These are phyloP conservation scores for Latheticus oryzae DNA, from an alignment of 2,888 invertebrate genomes.

Conservation along the genomic window DNA sequence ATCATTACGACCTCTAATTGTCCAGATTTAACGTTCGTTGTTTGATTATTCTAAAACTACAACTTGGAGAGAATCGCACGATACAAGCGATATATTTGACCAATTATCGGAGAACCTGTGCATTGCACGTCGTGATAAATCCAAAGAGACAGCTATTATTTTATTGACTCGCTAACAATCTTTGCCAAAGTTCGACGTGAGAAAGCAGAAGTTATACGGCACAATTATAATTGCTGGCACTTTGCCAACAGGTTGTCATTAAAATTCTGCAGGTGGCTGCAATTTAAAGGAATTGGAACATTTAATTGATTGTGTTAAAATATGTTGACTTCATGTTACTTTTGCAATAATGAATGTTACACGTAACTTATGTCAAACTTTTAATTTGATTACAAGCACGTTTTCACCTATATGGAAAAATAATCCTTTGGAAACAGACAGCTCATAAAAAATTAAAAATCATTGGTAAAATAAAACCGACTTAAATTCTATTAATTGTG, in stretches of 20 bases:
- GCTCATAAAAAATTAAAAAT: too few relatives aligned
- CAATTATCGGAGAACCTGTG: slow-evolving; percentile 60
- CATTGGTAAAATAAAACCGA: slow-evolving; percentile 22
- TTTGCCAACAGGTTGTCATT: slow-evolving; percentile 34
- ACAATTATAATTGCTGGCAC: slow-evolving; percentile 36
- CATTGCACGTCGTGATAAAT: slow-evolving; percentile 62
- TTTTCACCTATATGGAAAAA: too few relatives aligned
- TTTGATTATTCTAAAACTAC: slow-evolving; percentile 30
- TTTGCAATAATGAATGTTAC: too few relatives aligned
- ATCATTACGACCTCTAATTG: slow-evolving; percentile 39
- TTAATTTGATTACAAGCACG: too few relatives aligned
- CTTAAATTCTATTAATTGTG: slow-evolving; percentile 23
- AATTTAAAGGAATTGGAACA: background rate
- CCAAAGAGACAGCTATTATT: slow-evolving; percentile 61
- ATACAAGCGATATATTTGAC: slow-evolving; percentile 63
- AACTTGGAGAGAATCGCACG: slow-evolving; percentile 48
- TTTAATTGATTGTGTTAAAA: too few relatives aligned
- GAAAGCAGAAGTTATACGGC: slow-evolving; percentile 30
- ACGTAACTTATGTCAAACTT: too few relatives aligned
- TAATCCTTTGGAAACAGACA: too few relatives aligned
- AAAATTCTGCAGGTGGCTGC: slow-evolving; percentile 14
- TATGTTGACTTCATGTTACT: too few relatives aligned
- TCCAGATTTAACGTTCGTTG: slow-evolving; percentile 33
- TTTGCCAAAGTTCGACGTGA: slow-evolving; percentile 50
- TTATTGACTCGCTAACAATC: slow-evolving; percentile 60